Base-by-base conservation (phyloP, 2,113 vertebrate species). In the Piaya cayana region DNA sequence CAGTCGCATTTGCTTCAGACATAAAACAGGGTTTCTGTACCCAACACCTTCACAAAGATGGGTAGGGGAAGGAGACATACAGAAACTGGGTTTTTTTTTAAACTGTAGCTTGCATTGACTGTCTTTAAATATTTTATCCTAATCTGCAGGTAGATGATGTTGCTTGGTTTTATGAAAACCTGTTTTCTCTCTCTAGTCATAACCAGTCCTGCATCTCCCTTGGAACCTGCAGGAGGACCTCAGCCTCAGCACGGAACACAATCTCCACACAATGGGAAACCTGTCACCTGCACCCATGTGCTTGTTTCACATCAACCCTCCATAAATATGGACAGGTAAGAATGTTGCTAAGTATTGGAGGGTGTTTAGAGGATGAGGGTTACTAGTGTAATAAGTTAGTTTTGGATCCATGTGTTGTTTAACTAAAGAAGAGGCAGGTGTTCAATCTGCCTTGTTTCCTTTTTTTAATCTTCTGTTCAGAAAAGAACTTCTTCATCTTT, bases 311-410 rank as follows among this genome's bases (percentile, higher is more conserved):
- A 97, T 23, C 96, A 97, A 29, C 90, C 96, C 82, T 71, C 97
- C 21, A 14, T 59, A 8, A 93, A 91, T 10, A 27, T 93, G 75
- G 98, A 98, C 83, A 98, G 98, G 99, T 99, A 78, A 97, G 97
- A 81, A 21, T 64, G 20, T 0, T 22, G 19, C 22, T 3, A 5
- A 26, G 12, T 21, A 4, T 5, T n/a, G 43, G 36, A 11, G 32
- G 4, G 1, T 65, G 37, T 4, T 34, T 12, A 32, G 30, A 74
- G 37, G 10, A 6, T 16, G 16, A 43, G 50, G 9, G 29, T 49
- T 93, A 15, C 52, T 49, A 15, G 36, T 21, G 21, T 18, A 16
- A 50, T n/a, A 55, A 39, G 43, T 43, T 19, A 22, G 67, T 72
- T 82, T 37, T 39, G 56, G 52, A 36, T 71, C 29, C 17, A 9